Evolutionary conservation across 2,797 vertebrate species (phyloP).

Genomic region (Premnoplex brunnescens): DNA sequence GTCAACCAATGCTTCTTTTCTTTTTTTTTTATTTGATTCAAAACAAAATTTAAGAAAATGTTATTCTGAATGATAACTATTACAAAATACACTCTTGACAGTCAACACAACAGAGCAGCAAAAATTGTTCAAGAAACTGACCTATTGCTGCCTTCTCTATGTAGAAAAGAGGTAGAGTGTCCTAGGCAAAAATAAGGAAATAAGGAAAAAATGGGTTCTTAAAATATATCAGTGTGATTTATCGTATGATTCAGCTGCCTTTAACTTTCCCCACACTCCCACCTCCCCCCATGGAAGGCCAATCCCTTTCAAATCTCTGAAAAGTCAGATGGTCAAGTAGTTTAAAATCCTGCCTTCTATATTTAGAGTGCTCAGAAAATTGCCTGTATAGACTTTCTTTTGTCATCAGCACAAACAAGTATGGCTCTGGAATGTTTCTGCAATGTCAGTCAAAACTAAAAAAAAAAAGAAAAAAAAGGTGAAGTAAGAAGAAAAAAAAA

Average conservation of each 20-base stretch:
- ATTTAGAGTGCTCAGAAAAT: background rate
- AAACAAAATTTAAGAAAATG: background rate
- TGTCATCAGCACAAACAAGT: background rate
- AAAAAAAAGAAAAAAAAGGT: background rate
- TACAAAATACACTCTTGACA: background rate
- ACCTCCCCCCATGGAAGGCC: background rate
- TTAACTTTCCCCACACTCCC: background rate
- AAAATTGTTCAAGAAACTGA: background rate
- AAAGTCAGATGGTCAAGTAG: background rate
- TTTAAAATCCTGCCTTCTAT: background rate
- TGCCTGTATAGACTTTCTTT: background rate
- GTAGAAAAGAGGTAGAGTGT: background rate
- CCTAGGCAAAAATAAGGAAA: background rate
- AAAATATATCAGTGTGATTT: background rate
- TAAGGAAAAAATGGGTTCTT: background rate
- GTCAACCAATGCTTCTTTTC: background rate
- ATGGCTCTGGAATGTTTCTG: background rate
- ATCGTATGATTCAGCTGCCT: background rate
- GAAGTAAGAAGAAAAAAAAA: background rate
- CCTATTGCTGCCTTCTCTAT: accelerated
- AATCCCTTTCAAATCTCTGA: background rate
- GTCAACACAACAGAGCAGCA: background rate
- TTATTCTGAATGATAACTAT: background rate
- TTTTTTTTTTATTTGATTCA: too few species aligned
- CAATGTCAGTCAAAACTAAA: background rate